Evolutionary conservation across 2,797 vertebrate species (phyloP).

Genomic region (Telmatherina bonti): DNA sequence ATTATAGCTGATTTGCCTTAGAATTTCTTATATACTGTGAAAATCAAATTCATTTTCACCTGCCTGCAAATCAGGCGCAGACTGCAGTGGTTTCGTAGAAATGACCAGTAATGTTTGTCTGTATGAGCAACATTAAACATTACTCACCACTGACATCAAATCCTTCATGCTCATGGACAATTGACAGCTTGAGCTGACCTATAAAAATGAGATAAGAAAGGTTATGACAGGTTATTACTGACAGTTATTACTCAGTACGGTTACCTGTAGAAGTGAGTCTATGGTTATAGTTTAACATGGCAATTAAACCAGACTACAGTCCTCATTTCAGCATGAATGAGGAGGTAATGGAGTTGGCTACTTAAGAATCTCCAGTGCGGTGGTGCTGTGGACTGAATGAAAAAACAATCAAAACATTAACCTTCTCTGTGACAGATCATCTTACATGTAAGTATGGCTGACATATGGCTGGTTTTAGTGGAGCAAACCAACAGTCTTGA

Average conservation of each 20-base stretch:
- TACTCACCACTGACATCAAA: constrained; percentile 80
- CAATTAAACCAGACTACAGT: too few relatives aligned
- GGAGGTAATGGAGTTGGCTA: background rate
- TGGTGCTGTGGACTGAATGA: too few relatives aligned
- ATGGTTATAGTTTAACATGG: too few relatives aligned
- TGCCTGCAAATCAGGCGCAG: background rate
- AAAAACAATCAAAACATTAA: too few relatives aligned
- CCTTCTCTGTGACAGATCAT: too few relatives aligned
- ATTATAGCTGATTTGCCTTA: background rate
- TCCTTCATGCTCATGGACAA: constrained; percentile 61
- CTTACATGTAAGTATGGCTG: too few relatives aligned
- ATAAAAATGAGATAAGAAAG: constrained; percentile 27
- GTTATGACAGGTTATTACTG: constrained; percentile 14
- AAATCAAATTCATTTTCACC: background rate
- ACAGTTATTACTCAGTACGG: background rate
- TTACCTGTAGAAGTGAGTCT: background rate
- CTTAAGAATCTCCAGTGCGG: too few relatives aligned
- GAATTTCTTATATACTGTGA: background rate
- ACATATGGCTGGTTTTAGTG: too few relatives aligned
- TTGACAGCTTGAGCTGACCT: constrained; percentile 82
- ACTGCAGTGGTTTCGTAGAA: constrained; percentile 2
- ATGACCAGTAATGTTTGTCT: constrained; percentile 11
- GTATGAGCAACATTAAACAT: background rate
- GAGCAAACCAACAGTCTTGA: too few relatives aligned
- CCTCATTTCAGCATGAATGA: background rate